A percentile compares a stretch with the other conserved stretches of the same genome.
Conservation (phyloP, 2,797 vertebrate genomes). For the Microchirus variegatus region DNA sequence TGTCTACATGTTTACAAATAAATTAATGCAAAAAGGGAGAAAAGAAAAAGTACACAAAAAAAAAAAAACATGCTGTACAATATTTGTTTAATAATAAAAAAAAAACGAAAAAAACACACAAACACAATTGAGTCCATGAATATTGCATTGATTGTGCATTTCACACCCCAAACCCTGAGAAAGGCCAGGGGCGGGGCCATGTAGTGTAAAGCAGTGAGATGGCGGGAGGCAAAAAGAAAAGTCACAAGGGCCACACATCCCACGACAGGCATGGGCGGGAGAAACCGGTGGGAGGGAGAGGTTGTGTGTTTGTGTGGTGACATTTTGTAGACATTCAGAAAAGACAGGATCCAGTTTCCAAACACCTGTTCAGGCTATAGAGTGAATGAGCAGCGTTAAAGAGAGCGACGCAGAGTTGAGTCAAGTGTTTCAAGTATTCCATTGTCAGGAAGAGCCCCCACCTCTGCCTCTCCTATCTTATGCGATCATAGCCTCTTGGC, state of each 20-base stretch:
- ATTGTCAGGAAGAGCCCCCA: constrained; percentile 81
- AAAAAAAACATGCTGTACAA: constrained; percentile 83
- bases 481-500: constrained; percentile 61
- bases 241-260: constrained; percentile 46
- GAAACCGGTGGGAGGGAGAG: constrained; percentile 30
- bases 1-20: constrained; percentile 91
- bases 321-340: constrained; percentile 85
- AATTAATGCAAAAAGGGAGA: constrained; percentile 85
- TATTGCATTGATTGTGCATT: constrained; percentile 99
- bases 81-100: constrained; percentile 70
- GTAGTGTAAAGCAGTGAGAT: constrained; percentile 86
- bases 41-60: constrained; percentile 70
- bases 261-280: constrained; percentile 30
- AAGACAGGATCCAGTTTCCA: constrained; percentile 81
- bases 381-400: constrained; percentile 87
- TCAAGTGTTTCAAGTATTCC: constrained; percentile 88
- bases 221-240: constrained; percentile 64
- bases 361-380: constrained; percentile 86
- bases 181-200: constrained; percentile 74
- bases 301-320: constrained; percentile 52
- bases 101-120: constrained; percentile 35
- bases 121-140: constrained; percentile 81
- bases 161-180: constrained; percentile 85
- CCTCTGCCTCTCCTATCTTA: constrained; percentile 57
- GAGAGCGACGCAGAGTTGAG: constrained; percentile 77